These are phyloP conservation scores for Chiroxiphia lanceolata DNA, from an alignment of 2,797 vertebrate genomes.

Conservation along the genomic window DNA sequence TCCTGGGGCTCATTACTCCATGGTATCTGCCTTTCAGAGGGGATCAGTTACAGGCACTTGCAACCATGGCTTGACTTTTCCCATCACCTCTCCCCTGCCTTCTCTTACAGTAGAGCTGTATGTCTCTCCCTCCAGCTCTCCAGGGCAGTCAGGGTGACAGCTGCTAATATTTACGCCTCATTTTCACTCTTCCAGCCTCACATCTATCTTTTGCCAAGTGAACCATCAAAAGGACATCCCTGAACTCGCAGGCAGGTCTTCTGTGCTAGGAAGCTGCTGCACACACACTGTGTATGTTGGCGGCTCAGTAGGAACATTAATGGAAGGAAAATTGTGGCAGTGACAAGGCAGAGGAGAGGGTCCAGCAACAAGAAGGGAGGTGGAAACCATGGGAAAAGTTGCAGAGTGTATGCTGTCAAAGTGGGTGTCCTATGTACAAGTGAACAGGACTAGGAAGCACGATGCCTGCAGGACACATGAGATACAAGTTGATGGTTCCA, in stretches of 20 bases:
- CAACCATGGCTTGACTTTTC: neutral
- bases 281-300: neutral
- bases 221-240: neutral
- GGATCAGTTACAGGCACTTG: neutral
- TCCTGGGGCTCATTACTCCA: neutral
- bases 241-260: neutral
- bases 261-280: neutral
- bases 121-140: neutral
- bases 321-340: neutral
- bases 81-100: neutral
- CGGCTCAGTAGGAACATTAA: neutral
- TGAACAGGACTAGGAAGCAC: neutral
- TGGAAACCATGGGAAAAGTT: neutral
- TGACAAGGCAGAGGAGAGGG: neutral
- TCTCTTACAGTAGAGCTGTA: neutral
- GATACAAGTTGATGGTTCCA: neutral
- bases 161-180: neutral
- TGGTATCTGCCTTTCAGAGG: neutral
- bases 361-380: neutral
- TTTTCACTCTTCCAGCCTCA: neutral
- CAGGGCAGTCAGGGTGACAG: neutral
- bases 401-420: neutral
- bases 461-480: neutral
- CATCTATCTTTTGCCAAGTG: neutral
- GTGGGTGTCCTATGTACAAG: neutral